Evolutionary conservation across 2,113 vertebrate genomes (phyloP), one percentile per base, ranked within the genome.

Genomic region (Oreocharis arfaki): DNA sequence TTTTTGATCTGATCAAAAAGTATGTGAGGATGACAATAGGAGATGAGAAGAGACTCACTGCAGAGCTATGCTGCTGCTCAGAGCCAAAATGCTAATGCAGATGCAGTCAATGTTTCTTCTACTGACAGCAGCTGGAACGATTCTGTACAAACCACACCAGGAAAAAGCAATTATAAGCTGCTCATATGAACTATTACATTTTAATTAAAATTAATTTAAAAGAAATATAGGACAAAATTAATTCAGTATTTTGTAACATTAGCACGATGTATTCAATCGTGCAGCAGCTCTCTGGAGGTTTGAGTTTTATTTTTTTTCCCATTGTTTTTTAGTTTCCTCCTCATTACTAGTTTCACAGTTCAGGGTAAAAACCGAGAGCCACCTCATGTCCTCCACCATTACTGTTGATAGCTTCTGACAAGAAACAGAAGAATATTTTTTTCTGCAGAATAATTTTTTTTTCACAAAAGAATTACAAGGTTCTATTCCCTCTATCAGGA

Each of bases 171-270:
- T 49, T 84, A 73, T 17, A 41, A 92, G 33, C 53, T 57, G 57
- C 13, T 85, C 46, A 53, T 53, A 49, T 46, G 21, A 90, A 82
- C 10, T 30, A 83, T 35, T 44, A 68, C 10, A 9, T 37, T 91
- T 88, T 79, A 85, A 93, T 93, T 75, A 23, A 76, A 85, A 88
- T 69, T 94, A 53, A 73, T 93, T 87, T 90, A 53, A 37, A 95
- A 74, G 42, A 93, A 94, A 85, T 59, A 90, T 7, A 77, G 35
- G 35, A 81, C 50, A 89, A 93, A 93, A 92, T 77, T 80, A 80
- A 88, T 70, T 74, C 70, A 50, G 23, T 41, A 60, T 70, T 88
- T 87, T 80, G 30, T 95, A 92, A 77, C 2, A 8, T 30, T 78
- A 50, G 49, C 22, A 59, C 1, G 1, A 63, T 8, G 56, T 42